Conservation (phyloP, 2,888 invertebrate species). For the Entomobrya multifasciata region DNA sequence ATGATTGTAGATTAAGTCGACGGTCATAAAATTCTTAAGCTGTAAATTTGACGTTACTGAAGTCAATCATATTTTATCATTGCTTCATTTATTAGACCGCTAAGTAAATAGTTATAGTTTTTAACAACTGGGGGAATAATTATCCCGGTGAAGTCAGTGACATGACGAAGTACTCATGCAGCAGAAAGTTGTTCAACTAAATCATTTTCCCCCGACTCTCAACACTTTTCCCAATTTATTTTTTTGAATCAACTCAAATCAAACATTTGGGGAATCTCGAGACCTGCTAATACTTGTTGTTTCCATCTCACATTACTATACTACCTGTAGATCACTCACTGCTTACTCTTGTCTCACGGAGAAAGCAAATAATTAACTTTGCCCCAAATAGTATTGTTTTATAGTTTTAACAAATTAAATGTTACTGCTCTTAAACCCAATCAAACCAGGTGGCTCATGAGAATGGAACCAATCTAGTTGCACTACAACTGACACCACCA, state of each 20-base stretch:
- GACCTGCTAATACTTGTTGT: background rate
- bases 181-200: too few species aligned
- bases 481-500: conserved; percentile 13
- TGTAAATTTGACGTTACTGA: background rate
- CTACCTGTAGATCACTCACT: conserved; percentile 25
- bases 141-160: conserved; percentile 30
- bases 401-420: background rate
- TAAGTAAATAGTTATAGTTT: background rate
- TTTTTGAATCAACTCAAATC: too few species aligned
- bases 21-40: background rate
- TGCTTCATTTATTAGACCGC: too few species aligned
- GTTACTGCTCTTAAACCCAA: conserved; percentile 21
- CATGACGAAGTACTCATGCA: conserved; percentile 21
- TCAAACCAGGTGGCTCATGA: conserved; percentile 30
- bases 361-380: background rate
- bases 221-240: too few species aligned
- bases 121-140: background rate
- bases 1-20: too few species aligned
- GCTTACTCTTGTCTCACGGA: background rate
- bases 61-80: background rate
- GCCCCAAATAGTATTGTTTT: background rate
- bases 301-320: background rate
- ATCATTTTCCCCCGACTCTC: too few species aligned
- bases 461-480: conserved; percentile 30
- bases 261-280: conserved; percentile 23